Percentiles rank a stretch among this genome's conserved stretches.
Evolutionary conservation across 2,888 invertebrate species (phyloP).

Genomic region (Epinotia demarniana): DNA sequence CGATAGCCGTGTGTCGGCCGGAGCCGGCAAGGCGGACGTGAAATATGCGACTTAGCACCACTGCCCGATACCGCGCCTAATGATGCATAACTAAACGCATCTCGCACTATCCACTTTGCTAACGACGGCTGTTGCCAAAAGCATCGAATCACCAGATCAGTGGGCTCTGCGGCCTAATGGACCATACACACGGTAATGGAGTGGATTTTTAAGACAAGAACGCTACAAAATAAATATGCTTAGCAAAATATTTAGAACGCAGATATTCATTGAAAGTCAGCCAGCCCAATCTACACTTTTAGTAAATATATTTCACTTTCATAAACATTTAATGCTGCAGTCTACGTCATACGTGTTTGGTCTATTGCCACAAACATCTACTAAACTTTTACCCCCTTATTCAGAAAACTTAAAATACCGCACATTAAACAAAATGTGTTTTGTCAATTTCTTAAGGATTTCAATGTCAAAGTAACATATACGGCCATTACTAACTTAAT

Average conservation of each 20-base stretch:
- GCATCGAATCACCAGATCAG: slow-evolving; percentile 39
- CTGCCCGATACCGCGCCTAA: slow-evolving; percentile 50
- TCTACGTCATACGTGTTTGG: no score
- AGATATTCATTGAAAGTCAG: background rate
- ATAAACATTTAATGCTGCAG: no score
- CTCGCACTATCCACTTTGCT: slow-evolving; percentile 43
- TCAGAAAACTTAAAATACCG: no score
- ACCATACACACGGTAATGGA: slow-evolving; percentile 33
- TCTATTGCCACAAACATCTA: no score
- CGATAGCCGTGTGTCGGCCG: slow-evolving; percentile 25
- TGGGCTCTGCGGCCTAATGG: slow-evolving; percentile 34
- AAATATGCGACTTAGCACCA: slow-evolving; percentile 48
- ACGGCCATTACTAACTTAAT: no score
- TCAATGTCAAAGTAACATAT: no score
- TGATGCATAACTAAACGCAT: slow-evolving; percentile 52
- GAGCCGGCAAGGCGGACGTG: slow-evolving; percentile 43
- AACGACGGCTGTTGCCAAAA: slow-evolving; percentile 38
- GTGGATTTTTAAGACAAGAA: slow-evolving; percentile 15
- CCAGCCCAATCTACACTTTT: background rate
- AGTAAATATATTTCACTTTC: no score
- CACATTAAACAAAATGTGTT: no score
- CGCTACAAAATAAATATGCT: background rate
- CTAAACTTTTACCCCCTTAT: no score
- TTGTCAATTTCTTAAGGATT: no score
- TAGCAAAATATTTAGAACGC: background rate